Percentiles rank a stretch among this genome's conserved stretches.
Evolutionary conservation across 2,888 invertebrate species (phyloP).

Genomic region (Polyploca ridens): DNA sequence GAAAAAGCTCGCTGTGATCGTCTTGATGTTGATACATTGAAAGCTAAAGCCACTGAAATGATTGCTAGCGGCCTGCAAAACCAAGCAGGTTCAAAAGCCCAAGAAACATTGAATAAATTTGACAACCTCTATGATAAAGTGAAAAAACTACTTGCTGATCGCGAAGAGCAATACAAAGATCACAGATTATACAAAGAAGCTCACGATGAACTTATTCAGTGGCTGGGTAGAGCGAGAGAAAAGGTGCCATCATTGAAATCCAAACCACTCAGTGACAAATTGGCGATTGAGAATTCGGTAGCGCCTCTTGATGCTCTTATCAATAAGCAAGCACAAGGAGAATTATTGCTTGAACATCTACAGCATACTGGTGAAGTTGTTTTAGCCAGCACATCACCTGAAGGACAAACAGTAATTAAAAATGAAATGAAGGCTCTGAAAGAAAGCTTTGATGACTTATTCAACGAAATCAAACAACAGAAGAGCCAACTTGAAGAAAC

Average conservation of each 20-base stretch:
- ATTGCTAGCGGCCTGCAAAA: conserved; percentile 93
- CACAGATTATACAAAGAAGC: conserved; percentile 96
- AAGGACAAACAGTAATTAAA: conserved; percentile 91
- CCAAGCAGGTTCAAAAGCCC: conserved; percentile 92
- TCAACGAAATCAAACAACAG: conserved; percentile 93
- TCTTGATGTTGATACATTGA: conserved; percentile 94
- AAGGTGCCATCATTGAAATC: conserved; percentile 95
- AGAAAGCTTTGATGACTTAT: conserved; percentile 93
- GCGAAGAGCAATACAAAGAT: conserved; percentile 94
- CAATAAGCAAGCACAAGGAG: conserved; percentile 96
- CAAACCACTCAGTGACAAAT: conserved; percentile 92
- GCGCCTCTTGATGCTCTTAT: conserved; percentile 93
- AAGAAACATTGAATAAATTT: conserved; percentile 93
- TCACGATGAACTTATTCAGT: conserved; percentile 94
- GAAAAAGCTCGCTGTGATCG: conserved; percentile 95
- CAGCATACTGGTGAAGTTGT: conserved; percentile 95
- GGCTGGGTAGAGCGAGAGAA: conserved; percentile 94
- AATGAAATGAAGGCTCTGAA: conserved; percentile 94
- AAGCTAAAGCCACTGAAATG: conserved; percentile 94
- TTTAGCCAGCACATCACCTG: conserved; percentile 91
- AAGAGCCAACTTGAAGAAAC: conserved; percentile 93
- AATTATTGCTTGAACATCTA: conserved; percentile 93
- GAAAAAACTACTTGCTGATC: conserved; percentile 89
- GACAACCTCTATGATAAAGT: conserved; percentile 91
- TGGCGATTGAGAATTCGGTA: conserved; percentile 94